Evolutionary conservation across 37 sponge, comb jelly and placozoan genomes (phyloP).

Genomic region (Trichoplax adhaerens): DNA sequence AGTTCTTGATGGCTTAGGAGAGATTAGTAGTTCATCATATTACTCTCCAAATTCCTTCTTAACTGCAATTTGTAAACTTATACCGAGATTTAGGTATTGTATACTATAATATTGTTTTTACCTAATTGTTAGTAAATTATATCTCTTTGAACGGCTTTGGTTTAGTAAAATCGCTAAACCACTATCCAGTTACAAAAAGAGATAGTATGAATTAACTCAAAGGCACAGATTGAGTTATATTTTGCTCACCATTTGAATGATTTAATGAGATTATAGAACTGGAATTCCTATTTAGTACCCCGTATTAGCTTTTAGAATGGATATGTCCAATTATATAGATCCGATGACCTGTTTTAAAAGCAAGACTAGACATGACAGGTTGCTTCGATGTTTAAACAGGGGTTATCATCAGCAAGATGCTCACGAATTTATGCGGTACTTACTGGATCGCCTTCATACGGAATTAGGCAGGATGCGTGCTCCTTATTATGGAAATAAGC

Average conservation of each 20-base stretch:
- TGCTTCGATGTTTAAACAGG: constrained; percentile 1
- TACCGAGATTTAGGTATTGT: constrained; percentile 53
- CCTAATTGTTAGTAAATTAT: constrained; percentile 3
- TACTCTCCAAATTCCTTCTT: constrained; percentile 51
- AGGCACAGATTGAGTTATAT: no score
- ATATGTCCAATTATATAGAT: no score
- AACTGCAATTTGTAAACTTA: constrained; percentile 39
- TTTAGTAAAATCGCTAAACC: no score
- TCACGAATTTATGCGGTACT: constrained; percentile 58
- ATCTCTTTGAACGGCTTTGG: neutral
- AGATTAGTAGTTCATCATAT: constrained; percentile 7
- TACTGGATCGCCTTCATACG: constrained; percentile 49
- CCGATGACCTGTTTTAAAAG: no score
- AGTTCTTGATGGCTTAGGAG: constrained; percentile 29
- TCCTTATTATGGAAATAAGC: neutral
- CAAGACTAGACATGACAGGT: no score
- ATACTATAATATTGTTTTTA: neutral
- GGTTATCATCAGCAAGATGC: constrained; percentile 78
- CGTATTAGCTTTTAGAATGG: no score
- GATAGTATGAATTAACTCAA: no score
- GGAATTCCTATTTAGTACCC: no score
- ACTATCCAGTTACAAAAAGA: no score
- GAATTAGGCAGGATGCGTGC: constrained; percentile 14
- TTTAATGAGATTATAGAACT: no score
- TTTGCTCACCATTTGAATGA: no score